phyloP scores from a whole-genome alignment of 2,113 vertebrate genomes.

The Poicephalus meyeri region DNA sequence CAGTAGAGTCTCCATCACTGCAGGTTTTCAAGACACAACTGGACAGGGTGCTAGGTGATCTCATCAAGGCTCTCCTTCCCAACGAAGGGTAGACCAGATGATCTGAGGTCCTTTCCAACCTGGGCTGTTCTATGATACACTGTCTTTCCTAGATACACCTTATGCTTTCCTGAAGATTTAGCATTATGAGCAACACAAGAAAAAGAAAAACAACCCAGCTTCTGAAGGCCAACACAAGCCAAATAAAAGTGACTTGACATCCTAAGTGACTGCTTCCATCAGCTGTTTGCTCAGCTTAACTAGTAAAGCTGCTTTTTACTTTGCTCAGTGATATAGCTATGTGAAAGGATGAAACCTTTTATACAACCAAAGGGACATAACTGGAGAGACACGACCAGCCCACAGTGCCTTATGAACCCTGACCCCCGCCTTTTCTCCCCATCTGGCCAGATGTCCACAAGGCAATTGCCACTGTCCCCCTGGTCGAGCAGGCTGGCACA shows the following conservation, averaged over 20 bases:
- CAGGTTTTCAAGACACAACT: background rate
- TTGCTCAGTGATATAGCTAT: background rate
- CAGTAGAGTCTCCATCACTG: background rate
- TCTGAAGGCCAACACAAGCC: background rate
- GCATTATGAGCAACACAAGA: background rate
- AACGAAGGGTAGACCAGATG: background rate
- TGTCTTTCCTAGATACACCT: background rate
- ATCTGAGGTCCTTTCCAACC: background rate
- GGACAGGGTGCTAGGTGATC: background rate
- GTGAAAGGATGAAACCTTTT: background rate
- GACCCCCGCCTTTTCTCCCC: too few relatives aligned
- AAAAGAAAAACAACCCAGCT: background rate
- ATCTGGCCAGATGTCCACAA: background rate
- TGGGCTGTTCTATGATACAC: background rate
- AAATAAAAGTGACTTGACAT: background rate
- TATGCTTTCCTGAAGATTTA: background rate
- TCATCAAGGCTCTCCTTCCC: background rate
- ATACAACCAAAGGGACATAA: background rate
- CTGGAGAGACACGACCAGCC: fast-evolving
- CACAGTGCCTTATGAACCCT: background rate
- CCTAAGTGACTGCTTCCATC: background rate
- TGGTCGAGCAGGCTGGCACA: fast-evolving
- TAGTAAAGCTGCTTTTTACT: background rate
- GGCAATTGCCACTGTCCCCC: background rate
- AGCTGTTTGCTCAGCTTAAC: background rate